These are phyloP conservation scores for Ophioninae sp. DNA, from an alignment of 2,888 invertebrate species.

Conservation along the genomic window DNA sequence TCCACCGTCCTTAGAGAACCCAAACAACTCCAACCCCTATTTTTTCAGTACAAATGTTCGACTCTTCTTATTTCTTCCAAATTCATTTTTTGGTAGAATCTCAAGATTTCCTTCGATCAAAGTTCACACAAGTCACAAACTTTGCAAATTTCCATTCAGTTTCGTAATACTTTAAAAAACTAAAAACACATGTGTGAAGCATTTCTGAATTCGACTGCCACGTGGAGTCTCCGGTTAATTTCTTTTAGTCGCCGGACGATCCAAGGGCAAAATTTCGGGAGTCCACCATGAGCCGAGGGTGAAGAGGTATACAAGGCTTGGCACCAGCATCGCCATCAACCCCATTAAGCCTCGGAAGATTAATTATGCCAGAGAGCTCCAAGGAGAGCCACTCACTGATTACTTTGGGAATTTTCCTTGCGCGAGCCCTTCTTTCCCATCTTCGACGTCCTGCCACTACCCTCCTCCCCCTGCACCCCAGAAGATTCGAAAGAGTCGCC, in stretches of 20 bases:
- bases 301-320: conserved; percentile 44
- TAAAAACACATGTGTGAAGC: not conserved
- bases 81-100: not conserved
- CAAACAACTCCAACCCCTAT: not conserved
- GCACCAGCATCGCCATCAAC: conserved; percentile 61
- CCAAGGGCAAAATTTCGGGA: conserved; percentile 43
- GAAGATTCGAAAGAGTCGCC: not conserved
- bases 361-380: conserved; percentile 67
- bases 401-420: conserved; percentile 70
- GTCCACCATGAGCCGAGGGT: conserved; percentile 55
- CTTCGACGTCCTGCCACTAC: conserved; percentile 51
- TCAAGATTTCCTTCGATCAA: no score
- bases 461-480: conserved; percentile 3
- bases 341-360: conserved; percentile 65
- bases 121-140: not conserved
- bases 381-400: conserved; percentile 69
- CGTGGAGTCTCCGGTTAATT: not conserved
- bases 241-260: conserved; percentile 42
- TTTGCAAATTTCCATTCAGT: not conserved
- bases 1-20: no score
- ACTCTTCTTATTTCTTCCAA: not conserved
- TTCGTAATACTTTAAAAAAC: not conserved
- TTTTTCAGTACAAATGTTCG: not conserved
- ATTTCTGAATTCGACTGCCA: not conserved
- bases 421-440: conserved; percentile 63